Conservation (phyloP, 2,888 invertebrate genomes). For the Diachrysia chrysitis region DNA sequence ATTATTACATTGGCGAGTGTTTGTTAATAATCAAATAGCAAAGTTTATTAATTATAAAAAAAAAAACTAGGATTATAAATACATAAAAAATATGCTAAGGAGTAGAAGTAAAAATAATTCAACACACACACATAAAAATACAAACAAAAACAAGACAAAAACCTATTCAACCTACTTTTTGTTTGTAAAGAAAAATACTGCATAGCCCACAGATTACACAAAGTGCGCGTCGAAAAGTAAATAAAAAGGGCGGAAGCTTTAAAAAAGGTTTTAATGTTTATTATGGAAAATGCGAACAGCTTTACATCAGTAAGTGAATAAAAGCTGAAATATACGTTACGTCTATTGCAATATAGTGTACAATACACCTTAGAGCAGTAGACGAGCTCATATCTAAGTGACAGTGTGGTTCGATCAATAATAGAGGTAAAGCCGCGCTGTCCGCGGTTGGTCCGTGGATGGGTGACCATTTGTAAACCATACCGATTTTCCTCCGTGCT, state of each 20-base stretch:
- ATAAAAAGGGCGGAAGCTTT: conserved; percentile 12
- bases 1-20: background rate
- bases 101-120: conserved; percentile 1
- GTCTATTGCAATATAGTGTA: conserved; percentile 21
- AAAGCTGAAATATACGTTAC: conserved; percentile 17
- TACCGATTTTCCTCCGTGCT: too few species aligned
- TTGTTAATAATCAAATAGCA: background rate
- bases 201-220: conserved; percentile 5
- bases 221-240: conserved; percentile 5
- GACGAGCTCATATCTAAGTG: too few species aligned
- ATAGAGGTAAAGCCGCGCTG: too few species aligned
- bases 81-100: background rate
- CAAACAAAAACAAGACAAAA: background rate
- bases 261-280: conserved; percentile 9
- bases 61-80: too few species aligned
- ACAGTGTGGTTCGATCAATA: too few species aligned
- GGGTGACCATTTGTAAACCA: too few species aligned
- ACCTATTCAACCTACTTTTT: background rate
- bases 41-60: too few species aligned
- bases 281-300: conserved; percentile 11
- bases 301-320: conserved; percentile 23
- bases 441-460: too few species aligned
- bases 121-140: background rate
- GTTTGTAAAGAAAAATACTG: background rate
- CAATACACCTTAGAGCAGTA: conserved; percentile 27